A percentile compares a stretch with the other conserved stretches of the same genome.
phyloP scores from a whole-genome alignment of 2,888 invertebrate species.

The Saturnia japonica region DNA sequence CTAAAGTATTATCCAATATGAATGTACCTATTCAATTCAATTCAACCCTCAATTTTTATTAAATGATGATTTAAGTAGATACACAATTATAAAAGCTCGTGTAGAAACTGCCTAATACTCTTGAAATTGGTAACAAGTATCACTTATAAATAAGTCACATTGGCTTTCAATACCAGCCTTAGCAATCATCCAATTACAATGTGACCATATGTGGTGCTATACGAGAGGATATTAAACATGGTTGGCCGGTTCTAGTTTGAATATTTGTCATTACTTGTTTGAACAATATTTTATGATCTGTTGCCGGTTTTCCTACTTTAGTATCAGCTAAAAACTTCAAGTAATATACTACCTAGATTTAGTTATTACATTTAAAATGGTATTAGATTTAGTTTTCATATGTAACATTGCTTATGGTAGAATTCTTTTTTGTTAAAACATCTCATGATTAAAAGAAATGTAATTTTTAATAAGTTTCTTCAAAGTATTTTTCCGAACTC shows the following conservation, averaged over 20 bases:
- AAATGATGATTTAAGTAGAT: too few species aligned
- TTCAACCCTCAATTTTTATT: too few species aligned
- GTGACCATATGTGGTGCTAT: constrained; percentile 32
- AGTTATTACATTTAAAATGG: neutral
- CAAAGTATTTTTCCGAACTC: too few species aligned
- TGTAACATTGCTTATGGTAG: too few species aligned
- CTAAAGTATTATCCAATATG: too few species aligned
- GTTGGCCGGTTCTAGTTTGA: constrained; percentile 10
- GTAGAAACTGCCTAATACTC: neutral
- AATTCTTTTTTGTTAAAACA: too few species aligned
- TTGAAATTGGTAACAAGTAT: neutral
- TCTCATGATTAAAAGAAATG: too few species aligned
- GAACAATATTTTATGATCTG: constrained; percentile 6
- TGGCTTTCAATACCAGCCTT: constrained; percentile 46
- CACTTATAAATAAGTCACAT: constrained; percentile 26
- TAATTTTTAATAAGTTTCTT: too few species aligned
- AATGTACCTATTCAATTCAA: too few species aligned
- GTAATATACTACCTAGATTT: neutral
- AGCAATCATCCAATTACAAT: constrained; percentile 54
- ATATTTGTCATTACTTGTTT: constrained; percentile 3
- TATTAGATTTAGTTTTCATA: neutral
- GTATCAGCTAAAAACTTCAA: neutral
- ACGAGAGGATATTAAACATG: constrained; percentile 31
- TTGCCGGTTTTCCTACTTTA: constrained; percentile 12
- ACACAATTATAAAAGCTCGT: neutral